A percentile compares a stretch with the other conserved stretches of the same genome.
Evolutionary conservation across 2,797 vertebrate genomes (phyloP).

Genomic region (Pseudochaenichthys georgianus): DNA sequence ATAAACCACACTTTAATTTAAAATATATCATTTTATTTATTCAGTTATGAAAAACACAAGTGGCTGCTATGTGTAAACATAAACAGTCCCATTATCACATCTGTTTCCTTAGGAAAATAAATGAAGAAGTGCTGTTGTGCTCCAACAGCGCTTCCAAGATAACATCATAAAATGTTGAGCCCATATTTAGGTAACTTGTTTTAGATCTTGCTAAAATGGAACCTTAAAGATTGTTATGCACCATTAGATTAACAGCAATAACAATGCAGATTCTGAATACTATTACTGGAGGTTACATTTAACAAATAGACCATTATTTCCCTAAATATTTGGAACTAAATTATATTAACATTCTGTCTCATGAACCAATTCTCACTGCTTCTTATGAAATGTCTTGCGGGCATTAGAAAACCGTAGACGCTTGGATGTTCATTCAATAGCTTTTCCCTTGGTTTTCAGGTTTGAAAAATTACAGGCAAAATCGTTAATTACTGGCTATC

Average conservation of each 20-base stretch:
- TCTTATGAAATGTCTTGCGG: slow-evolving; percentile 5
- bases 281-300: background rate
- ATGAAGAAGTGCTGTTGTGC: slow-evolving; percentile 7
- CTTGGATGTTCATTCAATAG: slow-evolving; percentile 5
- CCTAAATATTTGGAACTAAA: slow-evolving; percentile 1
- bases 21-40: background rate
- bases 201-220: background rate
- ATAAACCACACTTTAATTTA: background rate
- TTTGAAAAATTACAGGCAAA: background rate
- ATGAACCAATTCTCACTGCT: slow-evolving; percentile 2
- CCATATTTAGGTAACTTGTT: slow-evolving; percentile 9
- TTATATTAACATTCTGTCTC: slow-evolving; percentile 7
- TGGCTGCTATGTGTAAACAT: slow-evolving; percentile 8
- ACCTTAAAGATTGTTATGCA: background rate
- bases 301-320: background rate
- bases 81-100: background rate
- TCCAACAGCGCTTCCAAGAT: slow-evolving; percentile 5
- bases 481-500: background rate
- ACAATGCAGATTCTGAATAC: background rate
- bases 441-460: background rate
- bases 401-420: background rate
- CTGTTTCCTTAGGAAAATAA: slow-evolving; percentile 8
- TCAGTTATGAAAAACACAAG: background rate
- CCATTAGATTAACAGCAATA: background rate
- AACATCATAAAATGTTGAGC: slow-evolving; percentile 2